Evolutionary conservation across 2,797 vertebrate genomes (phyloP).

Genomic region (Chanos chanos): DNA sequence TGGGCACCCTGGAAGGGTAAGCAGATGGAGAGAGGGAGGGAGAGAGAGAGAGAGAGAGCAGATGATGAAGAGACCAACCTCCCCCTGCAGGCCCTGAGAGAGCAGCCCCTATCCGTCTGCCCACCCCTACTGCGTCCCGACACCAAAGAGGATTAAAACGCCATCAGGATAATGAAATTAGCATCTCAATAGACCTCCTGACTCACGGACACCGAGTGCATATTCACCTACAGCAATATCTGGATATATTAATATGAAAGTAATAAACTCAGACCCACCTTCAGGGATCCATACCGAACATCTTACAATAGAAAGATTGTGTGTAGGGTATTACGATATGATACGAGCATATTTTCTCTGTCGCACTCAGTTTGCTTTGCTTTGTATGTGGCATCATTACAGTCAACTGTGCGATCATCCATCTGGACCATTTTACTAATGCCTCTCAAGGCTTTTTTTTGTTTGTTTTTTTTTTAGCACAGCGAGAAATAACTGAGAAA

Average conservation of each 20-base stretch:
- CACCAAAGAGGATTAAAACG: slow-evolving; percentile 54
- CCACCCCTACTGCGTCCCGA: neutral
- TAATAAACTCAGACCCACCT: neutral
- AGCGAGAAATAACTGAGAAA: slow-evolving; percentile 54
- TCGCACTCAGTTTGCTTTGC: no score
- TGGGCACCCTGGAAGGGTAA: slow-evolving; percentile 58
- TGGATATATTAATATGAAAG: slow-evolving; percentile 13
- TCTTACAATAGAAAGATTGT: no score
- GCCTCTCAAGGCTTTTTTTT: neutral
- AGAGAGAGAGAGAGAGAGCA: neutral
- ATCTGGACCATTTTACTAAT: no score
- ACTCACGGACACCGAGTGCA: slow-evolving; percentile 36
- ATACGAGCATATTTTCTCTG: no score
- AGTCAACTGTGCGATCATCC: no score
- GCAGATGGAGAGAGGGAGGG: slow-evolving; percentile 2
- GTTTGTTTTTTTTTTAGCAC: slow-evolving; percentile 55
- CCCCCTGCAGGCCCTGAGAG: slow-evolving; percentile 8
- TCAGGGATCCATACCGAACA: neutral
- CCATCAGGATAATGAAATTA: slow-evolving; percentile 55
- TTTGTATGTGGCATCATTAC: no score
- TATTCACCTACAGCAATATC: slow-evolving; percentile 27
- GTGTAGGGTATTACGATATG: no score
- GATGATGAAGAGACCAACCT: neutral
- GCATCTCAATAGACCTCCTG: slow-evolving; percentile 43
- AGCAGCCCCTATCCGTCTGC: neutral